phyloP scores from a whole-genome alignment of 1,140 invertebrate genomes.

The Leucophenga varia region DNA sequence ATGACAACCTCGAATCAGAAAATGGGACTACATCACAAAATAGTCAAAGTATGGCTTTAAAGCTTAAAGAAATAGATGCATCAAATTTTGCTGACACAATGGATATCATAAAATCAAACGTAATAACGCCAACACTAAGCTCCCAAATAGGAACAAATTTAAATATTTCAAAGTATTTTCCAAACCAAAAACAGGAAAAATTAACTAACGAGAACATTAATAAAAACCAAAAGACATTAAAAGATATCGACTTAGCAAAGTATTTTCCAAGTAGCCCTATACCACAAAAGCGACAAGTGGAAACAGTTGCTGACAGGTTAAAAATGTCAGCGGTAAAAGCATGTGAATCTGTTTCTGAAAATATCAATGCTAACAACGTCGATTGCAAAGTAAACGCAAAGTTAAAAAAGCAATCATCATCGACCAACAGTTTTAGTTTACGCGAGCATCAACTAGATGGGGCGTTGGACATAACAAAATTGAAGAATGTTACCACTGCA shows the following conservation, averaged over 20 bases:
- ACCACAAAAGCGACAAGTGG: conserved; percentile 40
- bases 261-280: conserved; percentile 50
- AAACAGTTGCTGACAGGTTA: conserved; percentile 40
- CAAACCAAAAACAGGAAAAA: conserved; percentile 47
- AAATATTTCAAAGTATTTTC: conserved; percentile 54
- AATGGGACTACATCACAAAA: not conserved
- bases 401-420: no score
- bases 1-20: no score
- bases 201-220: conserved; percentile 31
- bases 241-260: conserved; percentile 50
- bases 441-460: conserved; percentile 51
- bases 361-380: conserved; percentile 17
- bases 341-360: no score
- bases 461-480: conserved; percentile 44
- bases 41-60: conserved; percentile 22
- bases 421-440: conserved; percentile 34
- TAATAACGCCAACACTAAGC: conserved; percentile 43
- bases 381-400: not conserved
- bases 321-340: no score
- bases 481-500: conserved; percentile 20
- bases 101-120: conserved; percentile 46
- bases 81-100: conserved; percentile 50
- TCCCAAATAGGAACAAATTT: conserved; percentile 30
- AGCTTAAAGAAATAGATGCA: conserved; percentile 46
- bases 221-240: conserved; percentile 50